phyloP scores from a whole-genome alignment of 2,113 vertebrate species.

The Sclerurus mexicanus region DNA sequence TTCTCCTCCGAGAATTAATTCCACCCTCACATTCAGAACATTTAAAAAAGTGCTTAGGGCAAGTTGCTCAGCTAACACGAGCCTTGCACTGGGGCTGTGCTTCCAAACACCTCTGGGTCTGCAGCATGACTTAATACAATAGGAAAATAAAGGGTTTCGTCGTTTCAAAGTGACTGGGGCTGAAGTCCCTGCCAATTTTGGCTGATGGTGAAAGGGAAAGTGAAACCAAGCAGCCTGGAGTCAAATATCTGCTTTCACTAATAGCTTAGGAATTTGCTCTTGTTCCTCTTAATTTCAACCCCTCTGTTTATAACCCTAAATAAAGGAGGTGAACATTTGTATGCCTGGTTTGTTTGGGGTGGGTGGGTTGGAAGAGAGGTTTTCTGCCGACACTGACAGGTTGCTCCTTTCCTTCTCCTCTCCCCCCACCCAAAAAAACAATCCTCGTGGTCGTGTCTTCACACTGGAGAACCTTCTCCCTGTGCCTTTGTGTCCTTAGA shows the following conservation, averaged over 20 bases:
- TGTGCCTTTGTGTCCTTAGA: not conserved
- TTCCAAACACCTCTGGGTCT: not conserved
- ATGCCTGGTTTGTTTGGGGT: not conserved
- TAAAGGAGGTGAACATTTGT: not conserved
- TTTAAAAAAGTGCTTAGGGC: not conserved
- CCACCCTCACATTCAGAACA: not conserved
- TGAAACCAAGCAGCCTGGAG: not conserved
- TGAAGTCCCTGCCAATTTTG: not conserved
- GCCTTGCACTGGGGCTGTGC: not conserved
- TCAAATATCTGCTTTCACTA: not conserved
- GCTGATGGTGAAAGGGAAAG: not conserved
- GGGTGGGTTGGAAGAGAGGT: not conserved
- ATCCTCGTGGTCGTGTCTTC: too few species aligned
- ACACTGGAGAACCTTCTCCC: not conserved
- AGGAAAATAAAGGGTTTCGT: conserved; percentile 12
- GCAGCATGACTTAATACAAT: not conserved
- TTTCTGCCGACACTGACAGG: not conserved
- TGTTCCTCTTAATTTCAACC: not conserved
- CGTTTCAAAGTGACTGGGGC: not conserved
- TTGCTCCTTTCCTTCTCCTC: not conserved
- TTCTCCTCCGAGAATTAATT: not conserved
- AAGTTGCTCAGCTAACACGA: not conserved
- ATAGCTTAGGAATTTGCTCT: not conserved
- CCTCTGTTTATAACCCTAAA: not conserved
- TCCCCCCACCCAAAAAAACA: not conserved